Conservation (phyloP, 2,797 vertebrate genomes). For the Liasis olivaceus region DNA sequence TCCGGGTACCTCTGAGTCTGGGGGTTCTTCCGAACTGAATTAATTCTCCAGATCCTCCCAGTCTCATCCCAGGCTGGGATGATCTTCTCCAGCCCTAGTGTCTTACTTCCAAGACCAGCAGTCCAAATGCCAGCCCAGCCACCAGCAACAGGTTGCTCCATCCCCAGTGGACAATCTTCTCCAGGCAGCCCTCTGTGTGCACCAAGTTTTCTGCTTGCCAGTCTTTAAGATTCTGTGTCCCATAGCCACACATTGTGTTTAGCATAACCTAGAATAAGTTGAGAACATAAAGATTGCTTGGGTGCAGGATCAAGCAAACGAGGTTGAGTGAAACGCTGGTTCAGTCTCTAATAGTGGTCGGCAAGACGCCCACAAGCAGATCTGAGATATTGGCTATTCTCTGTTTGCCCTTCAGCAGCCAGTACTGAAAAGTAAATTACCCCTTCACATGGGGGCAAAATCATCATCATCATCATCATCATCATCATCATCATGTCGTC, state of each 20-base stretch:
- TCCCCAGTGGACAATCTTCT: conserved; percentile 77
- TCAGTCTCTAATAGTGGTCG: not conserved
- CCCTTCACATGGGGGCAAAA: not conserved
- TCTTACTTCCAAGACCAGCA: conserved; percentile 72
- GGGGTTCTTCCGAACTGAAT: not conserved
- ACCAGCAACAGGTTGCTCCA: conserved; percentile 77
- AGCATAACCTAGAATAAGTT: conserved; percentile 71
- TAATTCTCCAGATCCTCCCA: not conserved
- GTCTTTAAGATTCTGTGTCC: conserved; percentile 66
- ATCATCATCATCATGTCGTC: too few species aligned
- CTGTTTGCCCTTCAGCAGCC: not conserved
- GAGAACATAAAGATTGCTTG: not conserved
- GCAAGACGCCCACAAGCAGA: not conserved
- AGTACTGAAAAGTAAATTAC: not conserved
- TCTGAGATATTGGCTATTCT: not conserved
- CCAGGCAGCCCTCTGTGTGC: conserved; percentile 76
- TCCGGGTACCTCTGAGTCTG: not conserved
- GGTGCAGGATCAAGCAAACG: not conserved
- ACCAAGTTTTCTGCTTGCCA: conserved; percentile 48
- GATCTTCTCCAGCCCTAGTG: not conserved
- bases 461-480: too few species aligned
- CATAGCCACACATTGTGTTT: conserved; percentile 87
- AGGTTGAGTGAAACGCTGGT: too few species aligned
- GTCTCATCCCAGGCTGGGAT: not conserved
- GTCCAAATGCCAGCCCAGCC: conserved; percentile 71